Evolutionary conservation across 2,888 invertebrate species (phyloP), one percentile per base, ranked within the genome.

Genomic region (Harpagoxenus sublaevis): DNA sequence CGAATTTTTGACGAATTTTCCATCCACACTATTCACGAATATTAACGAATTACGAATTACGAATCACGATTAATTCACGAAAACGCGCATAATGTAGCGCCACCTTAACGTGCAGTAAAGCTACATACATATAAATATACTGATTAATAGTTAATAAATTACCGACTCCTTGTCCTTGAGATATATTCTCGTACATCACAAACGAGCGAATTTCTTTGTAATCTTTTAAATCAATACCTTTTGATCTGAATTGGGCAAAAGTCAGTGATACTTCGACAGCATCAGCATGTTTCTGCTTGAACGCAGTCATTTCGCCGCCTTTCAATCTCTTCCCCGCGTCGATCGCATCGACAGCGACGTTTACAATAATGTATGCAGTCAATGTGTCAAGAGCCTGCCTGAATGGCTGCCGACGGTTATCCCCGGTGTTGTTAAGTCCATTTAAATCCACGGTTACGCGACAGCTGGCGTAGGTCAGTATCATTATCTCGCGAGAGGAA

Each of bases 381-480:
- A 87, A 90, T 90, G 90, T 90, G 90, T 89, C 90, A 89, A 88
- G 89, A 88, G 84, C 70, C 65, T 68, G 75, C 66, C 66, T 78
- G 87, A 89, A 90, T 87, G 89, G 90, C 84, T 86, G 90, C 81
- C 86, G 60, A 74, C 84, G 86, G 83, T 86, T 89, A 89, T 90
- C 86, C 85, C 86, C 86, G 70, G 84, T 82, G 89, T 86, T 88
- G 90, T 89, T 90, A 86, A 89, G 90, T 90, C 66, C 90, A 90
- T 88, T 90, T 90, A 90, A 90, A 87, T 86, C 83, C 84, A 77
- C 84, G 75, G 71, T 78, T 87, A 77, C 83, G 87, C 91, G 90
- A 90, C 91, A 91, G 89, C 89, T 92, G 91, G 89, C 92, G 92
- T 92, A 93, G 93, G 93, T 94, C 93, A 93, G 92, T 93, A 92